phyloP scores from a whole-genome alignment of 1,140 invertebrate species.

The Belonocnema kinseyi region DNA sequence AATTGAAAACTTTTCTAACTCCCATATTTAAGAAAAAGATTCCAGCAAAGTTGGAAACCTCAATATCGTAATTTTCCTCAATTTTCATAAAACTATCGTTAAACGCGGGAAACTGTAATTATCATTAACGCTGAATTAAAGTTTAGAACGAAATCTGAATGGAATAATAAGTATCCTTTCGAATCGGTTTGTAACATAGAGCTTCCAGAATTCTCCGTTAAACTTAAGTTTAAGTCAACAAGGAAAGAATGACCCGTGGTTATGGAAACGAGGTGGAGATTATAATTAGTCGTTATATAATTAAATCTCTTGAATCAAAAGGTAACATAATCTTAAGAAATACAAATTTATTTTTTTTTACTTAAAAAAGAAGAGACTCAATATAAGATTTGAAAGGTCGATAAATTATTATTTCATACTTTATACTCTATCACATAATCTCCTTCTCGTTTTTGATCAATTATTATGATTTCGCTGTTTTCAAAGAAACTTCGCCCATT shows the following conservation, averaged over 20 bases:
- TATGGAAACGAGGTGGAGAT: too few relatives aligned
- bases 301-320: too few relatives aligned
- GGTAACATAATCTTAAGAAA: too few relatives aligned
- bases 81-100: slow-evolving; percentile 19
- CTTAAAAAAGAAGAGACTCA: too few relatives aligned
- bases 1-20: not conserved
- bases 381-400: too few relatives aligned
- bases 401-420: too few relatives aligned
- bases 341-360: too few relatives aligned
- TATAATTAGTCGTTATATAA: too few relatives aligned
- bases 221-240: slow-evolving; percentile 2
- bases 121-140: slow-evolving; percentile 27
- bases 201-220: not conserved
- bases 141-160: slow-evolving; percentile 9
- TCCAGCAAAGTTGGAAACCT: slow-evolving; percentile 1
- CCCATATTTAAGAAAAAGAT: slow-evolving; percentile 2
- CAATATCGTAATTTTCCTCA: slow-evolving; percentile 5
- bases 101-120: slow-evolving; percentile 14
- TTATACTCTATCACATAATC: too few relatives aligned
- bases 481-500: too few relatives aligned
- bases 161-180: slow-evolving; percentile 10
- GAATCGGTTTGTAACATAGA: slow-evolving; percentile 2
- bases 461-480: too few relatives aligned
- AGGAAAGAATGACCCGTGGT: not conserved
- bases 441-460: too few relatives aligned